These are phyloP conservation scores for Biston stratarius DNA, from an alignment of 2,888 invertebrate genomes.

Conservation along the genomic window DNA sequence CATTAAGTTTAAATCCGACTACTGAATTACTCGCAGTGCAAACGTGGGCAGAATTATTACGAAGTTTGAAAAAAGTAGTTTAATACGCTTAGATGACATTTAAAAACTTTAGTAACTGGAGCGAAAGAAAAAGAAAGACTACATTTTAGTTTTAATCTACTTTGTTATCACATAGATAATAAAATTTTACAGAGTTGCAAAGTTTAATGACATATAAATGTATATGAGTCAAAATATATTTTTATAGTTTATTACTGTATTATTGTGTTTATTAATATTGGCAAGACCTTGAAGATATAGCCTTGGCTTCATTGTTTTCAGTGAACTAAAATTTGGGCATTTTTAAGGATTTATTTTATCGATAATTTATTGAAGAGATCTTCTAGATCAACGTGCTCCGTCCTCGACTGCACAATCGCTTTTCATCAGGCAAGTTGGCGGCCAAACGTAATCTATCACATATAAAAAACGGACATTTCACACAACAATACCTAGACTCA, in stretches of 20 bases:
- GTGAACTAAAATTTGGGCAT: too few species aligned
- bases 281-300: too few species aligned
- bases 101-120: conserved; percentile 21
- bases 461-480: too few species aligned
- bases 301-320: too few species aligned
- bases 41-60: conserved; percentile 22
- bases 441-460: too few species aligned
- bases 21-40: conserved; percentile 43
- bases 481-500: too few species aligned
- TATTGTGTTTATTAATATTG: neutral
- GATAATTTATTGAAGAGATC: too few species aligned
- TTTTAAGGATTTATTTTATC: too few species aligned
- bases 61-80: conserved; percentile 23
- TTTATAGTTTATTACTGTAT: neutral
- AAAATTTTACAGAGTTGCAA: conserved; percentile 2
- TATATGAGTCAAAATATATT: neutral
- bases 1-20: conserved; percentile 44
- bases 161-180: conserved; percentile 2
- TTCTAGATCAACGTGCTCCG: too few species aligned
- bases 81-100: conserved; percentile 20
- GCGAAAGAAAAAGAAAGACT: conserved; percentile 14
- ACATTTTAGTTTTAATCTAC: conserved; percentile 7
- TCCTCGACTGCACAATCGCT: too few species aligned
- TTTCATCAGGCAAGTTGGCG: too few species aligned
- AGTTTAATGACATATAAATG: neutral